Base-by-base conservation (phyloP, 2,797 vertebrate genomes). In the Sciurus carolinensis region DNA sequence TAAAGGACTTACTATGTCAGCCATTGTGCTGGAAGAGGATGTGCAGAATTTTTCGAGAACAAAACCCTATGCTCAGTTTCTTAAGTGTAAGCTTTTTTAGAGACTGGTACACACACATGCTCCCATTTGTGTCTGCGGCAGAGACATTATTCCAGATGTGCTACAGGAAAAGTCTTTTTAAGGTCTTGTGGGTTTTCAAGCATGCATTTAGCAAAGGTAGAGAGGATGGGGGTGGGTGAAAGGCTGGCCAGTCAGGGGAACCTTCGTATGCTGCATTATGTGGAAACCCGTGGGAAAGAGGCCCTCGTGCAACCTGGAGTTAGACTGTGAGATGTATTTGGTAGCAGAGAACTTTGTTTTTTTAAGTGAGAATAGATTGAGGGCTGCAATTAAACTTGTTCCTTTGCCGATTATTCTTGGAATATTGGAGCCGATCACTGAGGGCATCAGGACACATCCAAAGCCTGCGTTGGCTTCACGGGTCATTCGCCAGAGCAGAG, bases 361-460 rank as follows among this genome's bases (percentile, higher is more conserved):
- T 57, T 72, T 75, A n/a, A 90, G 28, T 67, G 62, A 71, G 1
- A 20, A 54, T 57, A 64, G n/a, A 62, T 71, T 82, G 18, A 93
- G 64, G 24, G 42, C 15, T 79, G 1, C 26, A 91, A 88, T 93
- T 93, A 92, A 57, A 52, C 52, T 76, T 88, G 4, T 1, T 57
- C 18, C 50, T n/a, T 72, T 30, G 17, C 59, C 28, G 42, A 39
- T 39, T 7, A 18, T 80, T 44, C 28, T 64, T 92, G 67, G 39
- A 44, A n/a, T 88, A 64, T 39, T 57, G 22, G 28, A 39, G 47
- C 7, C 1, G 2, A n/a, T 59, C 12, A 52, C 24, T 57, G 73
- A 87, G 24, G 81, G 89, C 44, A 44, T 57, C 14, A 67, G n/a
- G 71, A 42, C 12, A 36, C n/a, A 42, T 47, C 44, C 33, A 20